Conservation (phyloP, 92 coral and sea anemone genomes). For the Epizoanthus illoricatus region DNA sequence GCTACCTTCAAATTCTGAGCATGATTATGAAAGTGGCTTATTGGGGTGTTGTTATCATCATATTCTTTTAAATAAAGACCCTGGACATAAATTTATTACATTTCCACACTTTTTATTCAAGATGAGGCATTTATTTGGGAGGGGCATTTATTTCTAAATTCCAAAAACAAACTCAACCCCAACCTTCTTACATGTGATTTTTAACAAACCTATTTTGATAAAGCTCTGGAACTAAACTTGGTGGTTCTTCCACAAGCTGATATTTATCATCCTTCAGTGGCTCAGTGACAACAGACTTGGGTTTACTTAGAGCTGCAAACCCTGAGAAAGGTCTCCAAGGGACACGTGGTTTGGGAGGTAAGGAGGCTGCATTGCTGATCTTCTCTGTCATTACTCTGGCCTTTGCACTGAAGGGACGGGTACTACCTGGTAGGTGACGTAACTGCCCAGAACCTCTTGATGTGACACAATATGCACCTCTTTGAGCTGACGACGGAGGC, state of each 20-base stretch:
- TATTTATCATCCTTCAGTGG: not conserved
- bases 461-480: not conserved
- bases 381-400: conserved; percentile 22
- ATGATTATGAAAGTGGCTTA: no score
- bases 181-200: not conserved
- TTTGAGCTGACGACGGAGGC: conserved; percentile 26
- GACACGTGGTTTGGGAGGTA: conserved; percentile 13
- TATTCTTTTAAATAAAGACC: no score
- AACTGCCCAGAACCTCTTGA: conserved; percentile 10
- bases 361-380: not conserved
- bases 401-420: conserved; percentile 17
- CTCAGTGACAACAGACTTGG: not conserved
- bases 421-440: not conserved
- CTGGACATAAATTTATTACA: no score
- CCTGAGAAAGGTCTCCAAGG: conserved; percentile 31
- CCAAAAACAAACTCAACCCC: no score
- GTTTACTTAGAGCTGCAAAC: conserved; percentile 14
- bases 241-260: not conserved
- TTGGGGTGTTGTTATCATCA: no score
- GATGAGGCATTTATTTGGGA: no score
- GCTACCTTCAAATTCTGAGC: no score
- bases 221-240: conserved; percentile 15
- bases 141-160: no score
- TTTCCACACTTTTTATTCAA: no score
- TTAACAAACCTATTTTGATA: conserved; percentile 22